Evolutionary conservation across 2,113 vertebrate species (phyloP), one percentile per base, ranked within the genome.

Genomic region (Alouatta palliata): DNA sequence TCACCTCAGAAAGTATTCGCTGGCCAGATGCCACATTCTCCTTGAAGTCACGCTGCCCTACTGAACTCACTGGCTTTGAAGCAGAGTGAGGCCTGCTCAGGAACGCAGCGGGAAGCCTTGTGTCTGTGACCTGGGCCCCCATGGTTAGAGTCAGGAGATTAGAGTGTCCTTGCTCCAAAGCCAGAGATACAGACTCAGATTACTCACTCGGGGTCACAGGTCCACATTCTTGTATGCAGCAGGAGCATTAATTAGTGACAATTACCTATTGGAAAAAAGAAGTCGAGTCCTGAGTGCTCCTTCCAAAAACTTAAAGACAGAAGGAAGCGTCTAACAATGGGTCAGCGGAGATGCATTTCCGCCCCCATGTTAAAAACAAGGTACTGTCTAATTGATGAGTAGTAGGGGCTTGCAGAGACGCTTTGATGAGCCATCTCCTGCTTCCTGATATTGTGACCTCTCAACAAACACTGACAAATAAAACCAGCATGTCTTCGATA

Each of bases 391-490:
- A 99, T 98, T 99, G 99, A 99, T 99, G 99, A 99, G 99, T 98
- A 99, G 99, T 98, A 98, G 97, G 99, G 98, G 98, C 98, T 92
- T 98, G 97, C 97, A 97, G 97, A 7, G 84, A 96, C 64, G 98
- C 99, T 99, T 99, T 99, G 99, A 99, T 99, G 99, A 99, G 99
- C 99, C 99, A 98, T 99, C 98, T 99, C 99, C 98, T 98, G 99
- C 99, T 99, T 99, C 99, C 99, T 99, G 99, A 99, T 99, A 99
- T 99, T 99, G 99, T 99, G 99, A 99, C 99, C 99, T 98, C 99
- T 97, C 98, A 96, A 97, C 99, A 99, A 99, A 99, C 99, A 99
- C 98, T 86, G 93, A 97, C 98, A 99, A 98, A 96, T 98, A 98
- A 98, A 99, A 99, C 98, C 99, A 99, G 98, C 98, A 98, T 98